These are phyloP conservation scores for Marmota monax DNA, from an alignment of 2,113 vertebrate species.

Conservation along the genomic window DNA sequence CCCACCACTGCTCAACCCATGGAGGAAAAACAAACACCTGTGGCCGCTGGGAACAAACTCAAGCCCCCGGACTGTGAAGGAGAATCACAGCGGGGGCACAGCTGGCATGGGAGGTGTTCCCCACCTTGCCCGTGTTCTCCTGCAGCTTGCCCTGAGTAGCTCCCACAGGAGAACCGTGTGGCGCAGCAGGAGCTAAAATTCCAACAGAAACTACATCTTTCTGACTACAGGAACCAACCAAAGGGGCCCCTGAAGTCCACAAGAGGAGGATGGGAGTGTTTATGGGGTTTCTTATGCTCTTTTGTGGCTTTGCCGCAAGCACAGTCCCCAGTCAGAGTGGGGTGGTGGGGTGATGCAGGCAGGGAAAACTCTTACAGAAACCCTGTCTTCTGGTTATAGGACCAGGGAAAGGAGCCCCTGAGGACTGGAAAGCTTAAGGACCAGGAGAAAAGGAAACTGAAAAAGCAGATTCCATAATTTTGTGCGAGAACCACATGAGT, in stretches of 20 bases:
- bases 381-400: not conserved
- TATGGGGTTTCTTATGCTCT: not conserved
- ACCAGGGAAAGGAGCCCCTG: not conserved
- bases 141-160: not conserved
- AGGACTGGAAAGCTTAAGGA: not conserved
- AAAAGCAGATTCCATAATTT: not conserved
- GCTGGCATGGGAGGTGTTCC: not conserved
- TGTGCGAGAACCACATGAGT: no score
- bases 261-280: not conserved
- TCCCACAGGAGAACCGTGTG: not conserved
- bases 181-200: not conserved
- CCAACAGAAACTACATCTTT: not conserved
- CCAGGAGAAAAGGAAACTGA: not conserved
- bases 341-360: not conserved
- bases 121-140: not conserved
- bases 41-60: not conserved
- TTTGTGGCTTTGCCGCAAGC: not conserved
- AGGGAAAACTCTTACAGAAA: not conserved
- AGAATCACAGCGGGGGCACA: not conserved
- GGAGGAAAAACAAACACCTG: not conserved
- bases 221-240: not conserved
- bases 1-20: not conserved
- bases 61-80: accelerated
- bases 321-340: not conserved
- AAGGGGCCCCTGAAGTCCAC: not conserved